A percentile compares a stretch with the other conserved stretches of the same genome.
Conservation (phyloP, 2,797 vertebrate species). For the Oceanodroma leucorhoa region DNA sequence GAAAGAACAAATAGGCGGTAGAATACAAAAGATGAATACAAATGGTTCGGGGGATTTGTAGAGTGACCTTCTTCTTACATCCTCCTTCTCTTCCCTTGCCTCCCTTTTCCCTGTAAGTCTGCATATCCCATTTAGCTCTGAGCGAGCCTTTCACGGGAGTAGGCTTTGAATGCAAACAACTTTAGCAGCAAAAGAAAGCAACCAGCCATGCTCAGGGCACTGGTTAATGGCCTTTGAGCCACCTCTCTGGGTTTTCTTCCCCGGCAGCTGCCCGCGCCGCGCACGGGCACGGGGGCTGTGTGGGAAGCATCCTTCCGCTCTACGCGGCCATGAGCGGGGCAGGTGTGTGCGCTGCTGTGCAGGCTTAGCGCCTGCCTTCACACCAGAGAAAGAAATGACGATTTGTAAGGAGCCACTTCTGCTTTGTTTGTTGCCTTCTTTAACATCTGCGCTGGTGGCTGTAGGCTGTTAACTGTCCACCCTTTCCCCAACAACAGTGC, state of each 20-base stretch:
- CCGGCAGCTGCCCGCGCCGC: background rate
- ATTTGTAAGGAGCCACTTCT: background rate
- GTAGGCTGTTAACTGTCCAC: background rate
- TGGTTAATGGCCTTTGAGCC: background rate
- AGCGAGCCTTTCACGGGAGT: background rate
- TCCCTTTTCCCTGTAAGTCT: background rate
- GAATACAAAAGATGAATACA: background rate
- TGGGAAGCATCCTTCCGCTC: background rate
- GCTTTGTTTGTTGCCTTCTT: background rate
- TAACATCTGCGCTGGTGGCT: background rate
- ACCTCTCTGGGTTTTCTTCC: background rate
- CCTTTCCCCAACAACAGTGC: background rate
- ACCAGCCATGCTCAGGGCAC: background rate
- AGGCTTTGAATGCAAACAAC: background rate
- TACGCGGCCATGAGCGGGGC: fast-evolving
- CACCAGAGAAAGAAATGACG: fast-evolving
- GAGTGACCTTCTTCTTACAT: background rate
- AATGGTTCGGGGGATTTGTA: background rate
- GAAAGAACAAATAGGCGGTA: background rate
- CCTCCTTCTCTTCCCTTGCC: background rate
- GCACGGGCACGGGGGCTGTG: fast-evolving
- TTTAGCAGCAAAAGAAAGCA: background rate
- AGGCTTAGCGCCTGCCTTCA: background rate
- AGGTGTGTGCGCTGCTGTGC: background rate
- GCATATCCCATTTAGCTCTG: background rate